Conservation (phyloP, 1,140 invertebrate species). For the Zaprionus capensis region DNA sequence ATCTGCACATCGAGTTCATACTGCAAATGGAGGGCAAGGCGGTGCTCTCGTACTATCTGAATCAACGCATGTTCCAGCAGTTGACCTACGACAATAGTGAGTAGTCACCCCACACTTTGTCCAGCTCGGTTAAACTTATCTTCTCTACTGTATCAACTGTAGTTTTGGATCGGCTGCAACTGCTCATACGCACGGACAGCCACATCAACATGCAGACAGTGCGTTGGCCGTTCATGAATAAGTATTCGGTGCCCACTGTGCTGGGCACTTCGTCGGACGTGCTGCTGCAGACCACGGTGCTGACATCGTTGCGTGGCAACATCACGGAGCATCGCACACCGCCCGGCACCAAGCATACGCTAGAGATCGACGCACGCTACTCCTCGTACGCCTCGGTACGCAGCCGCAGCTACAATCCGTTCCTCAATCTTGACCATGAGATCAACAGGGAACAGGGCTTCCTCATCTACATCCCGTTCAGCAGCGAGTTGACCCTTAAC, state of each 20-base stretch:
- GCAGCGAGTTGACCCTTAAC: constrained; percentile 76
- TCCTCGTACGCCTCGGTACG: constrained; percentile 86
- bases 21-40: constrained; percentile 86
- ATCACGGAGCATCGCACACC: constrained; percentile 84
- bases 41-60: constrained; percentile 86
- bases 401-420: constrained; percentile 86
- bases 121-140: not conserved
- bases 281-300: constrained; percentile 84
- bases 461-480: constrained; percentile 86
- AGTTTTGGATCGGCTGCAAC: constrained; percentile 70
- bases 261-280: constrained; percentile 86
- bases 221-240: constrained; percentile 83
- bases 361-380: constrained; percentile 87
- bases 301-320: constrained; percentile 86
- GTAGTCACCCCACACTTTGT: constrained; percentile 27
- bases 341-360: constrained; percentile 84
- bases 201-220: constrained; percentile 82
- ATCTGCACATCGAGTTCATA: constrained; percentile 86
- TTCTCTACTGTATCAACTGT: not conserved
- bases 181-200: constrained; percentile 71
- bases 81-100: constrained; percentile 82
- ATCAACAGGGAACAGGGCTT: constrained; percentile 86
- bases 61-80: constrained; percentile 85
- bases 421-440: constrained; percentile 86
- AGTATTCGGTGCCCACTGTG: constrained; percentile 85